Evolutionary conservation across 1,140 invertebrate genomes (phyloP), one percentile per base, ranked within the genome.

Genomic region (Bombus superbus): DNA sequence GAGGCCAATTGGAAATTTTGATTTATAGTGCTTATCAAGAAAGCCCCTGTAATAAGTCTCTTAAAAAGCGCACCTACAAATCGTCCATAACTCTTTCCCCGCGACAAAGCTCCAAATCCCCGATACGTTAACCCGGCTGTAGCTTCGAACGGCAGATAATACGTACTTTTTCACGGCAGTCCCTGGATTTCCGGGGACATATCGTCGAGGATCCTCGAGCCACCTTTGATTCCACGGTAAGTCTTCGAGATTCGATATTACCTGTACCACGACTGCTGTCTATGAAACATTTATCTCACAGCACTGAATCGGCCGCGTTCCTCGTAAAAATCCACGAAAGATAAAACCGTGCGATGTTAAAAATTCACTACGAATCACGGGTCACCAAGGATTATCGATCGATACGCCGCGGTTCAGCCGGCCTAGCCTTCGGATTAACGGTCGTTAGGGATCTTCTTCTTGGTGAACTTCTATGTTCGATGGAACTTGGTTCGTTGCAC

Each of bases 251-350:
- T 68, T 89, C 73, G 75, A 84, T 86, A 83, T 80, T 90, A 89
- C 85, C 86, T 79, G 72, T 66, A 83, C 72, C 81, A 80, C 84
- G 85, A 74, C 69, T 68, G 71, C 68, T 87, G 88, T 91, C 79
- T 81, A 90, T 90, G 86, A 91, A 92, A 92, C 91, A 92, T 92
- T 91, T 90, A 90, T 91, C 64, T 85, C 91, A 92, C 91, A 90
- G 76, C 89, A 92, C 91, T 89, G 62, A 38, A 44, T 76, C 35
- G 53, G 38, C 40, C 35, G 73, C 28, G 32, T 42, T 72, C 53
- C 72, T 62, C 32, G 64, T 66, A 18, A 64, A 64, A 88, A 80
- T 79, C 77, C 66, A 5, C 81, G 25, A 25, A 5, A 10, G 38
- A 40, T 38, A 69, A 69, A 22, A 25, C 15, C 66, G 35, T 9